A percentile compares a stretch with the other conserved stretches of the same genome.
phyloP scores from a whole-genome alignment of 1,140 invertebrate species.

The Eurytemora carolleeae region DNA sequence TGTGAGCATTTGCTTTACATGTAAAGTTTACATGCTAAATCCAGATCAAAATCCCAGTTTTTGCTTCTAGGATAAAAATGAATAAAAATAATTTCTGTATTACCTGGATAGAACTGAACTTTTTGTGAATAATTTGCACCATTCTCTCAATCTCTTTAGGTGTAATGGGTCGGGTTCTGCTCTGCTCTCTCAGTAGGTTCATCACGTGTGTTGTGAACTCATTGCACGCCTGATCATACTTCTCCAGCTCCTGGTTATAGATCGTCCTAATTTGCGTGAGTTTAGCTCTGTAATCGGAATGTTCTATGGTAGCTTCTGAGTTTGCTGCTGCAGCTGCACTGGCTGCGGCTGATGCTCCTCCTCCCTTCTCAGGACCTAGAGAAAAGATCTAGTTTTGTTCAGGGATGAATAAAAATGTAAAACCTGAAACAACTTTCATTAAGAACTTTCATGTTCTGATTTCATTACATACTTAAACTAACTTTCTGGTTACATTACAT shows the following conservation, averaged over 20 bases:
- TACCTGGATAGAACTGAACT: slow-evolving; percentile 91
- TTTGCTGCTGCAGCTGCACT: slow-evolving; percentile 45
- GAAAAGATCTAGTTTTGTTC: background rate
- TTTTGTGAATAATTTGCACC: slow-evolving; percentile 99
- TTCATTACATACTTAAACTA: background rate
- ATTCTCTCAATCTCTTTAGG: slow-evolving; percentile 96
- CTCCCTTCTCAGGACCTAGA: slow-evolving; percentile 71
- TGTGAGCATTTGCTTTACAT: no score
- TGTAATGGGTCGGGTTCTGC: slow-evolving; percentile 82
- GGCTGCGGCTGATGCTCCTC: slow-evolving; percentile 70
- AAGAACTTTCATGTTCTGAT: background rate
- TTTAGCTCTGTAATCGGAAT: slow-evolving; percentile 96
- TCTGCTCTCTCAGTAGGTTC: slow-evolving; percentile 91
- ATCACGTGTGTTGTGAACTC: slow-evolving; percentile 99
- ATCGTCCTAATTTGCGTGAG: slow-evolving; percentile 96
- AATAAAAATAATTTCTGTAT: no score
- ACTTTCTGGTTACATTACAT: background rate
- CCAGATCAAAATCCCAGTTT: no score
- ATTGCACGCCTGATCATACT: slow-evolving; percentile 96
- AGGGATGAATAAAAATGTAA: background rate
- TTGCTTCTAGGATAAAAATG: no score
- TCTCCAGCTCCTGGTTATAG: slow-evolving; percentile 96
- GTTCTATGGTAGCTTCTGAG: slow-evolving; percentile 90
- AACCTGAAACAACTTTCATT: background rate
- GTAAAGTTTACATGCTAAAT: no score